Evolutionary conservation across 2,113 vertebrate species (phyloP), one percentile per base, ranked within the genome.

Genomic region (Podarcis raffonei): DNA sequence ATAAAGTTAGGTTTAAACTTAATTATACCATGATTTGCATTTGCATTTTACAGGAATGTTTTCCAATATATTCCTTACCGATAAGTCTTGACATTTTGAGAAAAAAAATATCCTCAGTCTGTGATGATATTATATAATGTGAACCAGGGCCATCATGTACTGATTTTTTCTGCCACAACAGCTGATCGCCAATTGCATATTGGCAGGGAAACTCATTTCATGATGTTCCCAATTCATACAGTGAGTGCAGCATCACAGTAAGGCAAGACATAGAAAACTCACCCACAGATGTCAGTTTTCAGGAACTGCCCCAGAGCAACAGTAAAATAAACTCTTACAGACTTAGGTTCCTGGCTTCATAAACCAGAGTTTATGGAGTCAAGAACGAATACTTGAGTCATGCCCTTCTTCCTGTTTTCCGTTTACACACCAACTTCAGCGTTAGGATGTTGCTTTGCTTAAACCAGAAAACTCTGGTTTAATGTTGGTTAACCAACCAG

Each of bases 31-130:
- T 80, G 5, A 85, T 59, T 85, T 37, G 59, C 23, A 7, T 35
- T 22, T 5, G 3, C 23, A 39, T 87, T 74, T 11, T 92, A 85
- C 81, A 87, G 42, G 74, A 72, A 95, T 94, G 78, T 76, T 84
- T 90, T 77, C 90, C 90, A 93, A 86, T 88, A 95, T 94, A 94
- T 39, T 81, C 65, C 92, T 86, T 92, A 85, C 86, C 90, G 79
- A 79, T 81, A 89, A 8, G 30, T 93, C 91, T 92, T 89, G 83
- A 86, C 35, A 18, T 81, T 71, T 94, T 94, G 77, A 90, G 89
- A 94, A 93, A 94, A 85, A 85, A 30, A 85, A 30, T 13, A 15
- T 62, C 13, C 59, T 20, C 59, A 62, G 59, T 62, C 59, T 62
- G 59, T 59, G 59, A 6, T 18, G 59, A 42, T 42, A 42, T 42